Evolutionary conservation across 2,888 invertebrate species (phyloP), one percentile per base, ranked within the genome.

Genomic region (Drosophila infuscata): DNA sequence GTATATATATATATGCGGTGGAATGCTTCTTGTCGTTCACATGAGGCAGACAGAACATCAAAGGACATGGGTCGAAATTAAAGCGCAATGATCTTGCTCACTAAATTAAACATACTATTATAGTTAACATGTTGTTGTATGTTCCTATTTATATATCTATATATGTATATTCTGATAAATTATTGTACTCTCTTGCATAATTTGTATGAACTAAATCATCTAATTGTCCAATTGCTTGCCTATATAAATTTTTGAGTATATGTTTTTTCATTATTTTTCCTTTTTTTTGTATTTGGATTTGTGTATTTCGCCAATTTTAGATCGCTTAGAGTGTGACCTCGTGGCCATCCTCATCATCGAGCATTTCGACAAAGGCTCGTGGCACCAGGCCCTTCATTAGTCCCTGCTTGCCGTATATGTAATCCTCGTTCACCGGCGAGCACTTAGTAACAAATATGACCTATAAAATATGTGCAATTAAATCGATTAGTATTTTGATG

Each of bases 321-420:
- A 35, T 52, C 32, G 46, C 51, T 86, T 91, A 91, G 65, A 84
- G 88, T 52, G 76, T 79, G 58, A 74, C 41, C 5, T 89, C 82
- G 33, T 91, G 83, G 32, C 79, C 90, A 62, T 92, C 92, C 36
- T 80, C 90, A 63, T 81, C 89, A 62, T 93, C 93, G 29, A 94
- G 92, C 87, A 96, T 94, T 94, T 97, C 97, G 75, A 97, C 93
- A 93, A 96, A 97, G 62, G 96, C 96, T 88, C 95, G 95, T 36
- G 97, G 97, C 65, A 97, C 96, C 92, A 96, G 95, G 65, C 97
- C 97, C 88, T 95, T 94, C 88, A 96, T 94, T 76, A 94, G 94
- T 9, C 96, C 96, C 90, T 96, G 94, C 89, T 96, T 95, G 9
- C 96, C 97, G 92, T 96, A 95, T 93, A 96, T 94, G 93, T 96